These are phyloP conservation scores for Sminthurides aquaticus DNA, from an alignment of 2,888 invertebrate genomes.

Conservation along the genomic window DNA sequence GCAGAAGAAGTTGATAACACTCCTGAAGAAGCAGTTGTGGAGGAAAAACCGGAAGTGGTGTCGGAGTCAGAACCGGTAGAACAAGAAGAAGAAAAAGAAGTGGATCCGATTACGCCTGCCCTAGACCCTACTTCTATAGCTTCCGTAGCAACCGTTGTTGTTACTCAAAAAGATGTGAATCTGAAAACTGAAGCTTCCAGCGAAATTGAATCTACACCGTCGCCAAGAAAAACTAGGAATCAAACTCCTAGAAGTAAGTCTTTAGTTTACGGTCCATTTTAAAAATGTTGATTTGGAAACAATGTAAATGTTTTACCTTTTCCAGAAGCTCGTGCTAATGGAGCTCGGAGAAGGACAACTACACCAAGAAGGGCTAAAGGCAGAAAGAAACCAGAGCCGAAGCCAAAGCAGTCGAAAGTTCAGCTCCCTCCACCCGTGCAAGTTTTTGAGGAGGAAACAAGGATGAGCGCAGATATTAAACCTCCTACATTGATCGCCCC, in stretches of 20 bases:
- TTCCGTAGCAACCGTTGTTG: conserved; percentile 3
- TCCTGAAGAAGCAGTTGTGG: background rate
- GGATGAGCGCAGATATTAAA: conserved; percentile 51
- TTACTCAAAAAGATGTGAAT: background rate
- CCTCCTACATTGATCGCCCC: conserved; percentile 4
- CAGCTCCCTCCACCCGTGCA: conserved; percentile 45
- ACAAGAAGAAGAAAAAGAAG: background rate
- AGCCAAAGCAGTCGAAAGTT: conserved; percentile 13
- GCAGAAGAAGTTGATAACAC: background rate
- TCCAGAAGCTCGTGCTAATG: conserved; percentile 18
- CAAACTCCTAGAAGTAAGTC: too few species aligned
- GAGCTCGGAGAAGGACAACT: conserved; percentile 9
- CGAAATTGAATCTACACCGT: background rate
- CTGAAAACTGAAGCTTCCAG: background rate
- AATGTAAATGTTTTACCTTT: background rate
- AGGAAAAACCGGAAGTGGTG: background rate
- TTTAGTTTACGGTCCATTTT: too few species aligned
- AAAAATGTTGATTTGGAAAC: too few species aligned
- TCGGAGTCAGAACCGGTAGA: background rate
- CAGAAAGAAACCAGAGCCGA: conserved; percentile 24
- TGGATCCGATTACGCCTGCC: too few species aligned
- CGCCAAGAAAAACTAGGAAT: background rate
- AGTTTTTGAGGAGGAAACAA: conserved; percentile 52
- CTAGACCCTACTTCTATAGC: conserved; percentile 3
- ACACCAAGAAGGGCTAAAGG: conserved; percentile 19